phyloP scores from a whole-genome alignment of 2,888 invertebrate species.

The Salticus scenicus region DNA sequence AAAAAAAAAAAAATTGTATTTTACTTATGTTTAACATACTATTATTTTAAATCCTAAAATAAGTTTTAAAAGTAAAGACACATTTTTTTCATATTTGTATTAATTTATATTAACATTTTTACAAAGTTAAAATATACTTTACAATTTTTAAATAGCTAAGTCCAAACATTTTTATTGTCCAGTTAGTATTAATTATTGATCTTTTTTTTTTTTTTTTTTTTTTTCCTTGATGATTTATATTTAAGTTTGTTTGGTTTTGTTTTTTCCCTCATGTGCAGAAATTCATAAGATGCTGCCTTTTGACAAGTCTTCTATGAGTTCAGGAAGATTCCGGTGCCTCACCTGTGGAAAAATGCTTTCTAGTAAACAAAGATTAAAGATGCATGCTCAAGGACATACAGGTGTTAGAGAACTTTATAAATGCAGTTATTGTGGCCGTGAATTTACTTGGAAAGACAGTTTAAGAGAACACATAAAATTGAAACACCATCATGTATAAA shows the following conservation, averaged over 20 bases:
- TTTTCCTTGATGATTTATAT: background rate
- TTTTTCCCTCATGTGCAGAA: background rate
- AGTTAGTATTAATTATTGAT: background rate
- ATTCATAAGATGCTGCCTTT: background rate
- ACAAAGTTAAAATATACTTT: too few species aligned
- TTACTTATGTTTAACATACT: too few species aligned
- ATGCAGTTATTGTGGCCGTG: background rate
- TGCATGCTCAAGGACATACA: constrained; percentile 11
- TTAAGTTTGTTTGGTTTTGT: background rate
- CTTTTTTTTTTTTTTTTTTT: background rate
- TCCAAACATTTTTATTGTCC: too few species aligned
- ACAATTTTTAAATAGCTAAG: too few species aligned
- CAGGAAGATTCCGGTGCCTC: constrained; percentile 27
- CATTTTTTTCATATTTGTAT: too few species aligned
- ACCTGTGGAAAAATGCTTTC: constrained; percentile 44
- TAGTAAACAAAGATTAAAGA: constrained; percentile 25
- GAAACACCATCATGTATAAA: background rate
- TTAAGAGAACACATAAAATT: background rate
- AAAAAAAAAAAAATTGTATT: too few species aligned
- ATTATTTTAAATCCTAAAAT: too few species aligned
- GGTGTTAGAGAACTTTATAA: constrained; percentile 11
- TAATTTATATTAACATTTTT: too few species aligned
- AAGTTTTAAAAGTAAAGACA: too few species aligned
- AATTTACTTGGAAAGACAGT: constrained; percentile 16
- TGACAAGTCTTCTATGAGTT: background rate